Conservation (phyloP, 2,797 vertebrate species). For the Scleropages formosus region DNA sequence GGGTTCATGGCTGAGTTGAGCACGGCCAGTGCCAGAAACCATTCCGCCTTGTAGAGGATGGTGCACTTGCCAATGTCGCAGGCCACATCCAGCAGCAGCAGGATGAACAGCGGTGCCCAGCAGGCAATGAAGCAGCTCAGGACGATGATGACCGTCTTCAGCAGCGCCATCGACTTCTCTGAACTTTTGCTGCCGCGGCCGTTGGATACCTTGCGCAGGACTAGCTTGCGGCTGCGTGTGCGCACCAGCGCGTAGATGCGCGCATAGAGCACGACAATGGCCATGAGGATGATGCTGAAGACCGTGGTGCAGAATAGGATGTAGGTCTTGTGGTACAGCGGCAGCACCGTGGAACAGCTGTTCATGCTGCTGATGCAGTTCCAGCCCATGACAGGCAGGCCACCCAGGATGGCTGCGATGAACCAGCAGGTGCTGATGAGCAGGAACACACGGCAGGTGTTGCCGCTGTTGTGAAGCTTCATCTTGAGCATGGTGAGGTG, state of each 20-base stretch:
- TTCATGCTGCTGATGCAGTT: constrained; percentile 81
- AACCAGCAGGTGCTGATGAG: constrained; percentile 94
- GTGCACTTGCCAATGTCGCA: constrained; percentile 79
- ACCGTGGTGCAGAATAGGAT: constrained; percentile 96
- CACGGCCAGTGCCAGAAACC: constrained; percentile 91
- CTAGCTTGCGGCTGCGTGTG: constrained; percentile 85
- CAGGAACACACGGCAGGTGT: constrained; percentile 88
- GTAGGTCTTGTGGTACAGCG: constrained; percentile 97
- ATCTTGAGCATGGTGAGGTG: constrained; percentile 98
- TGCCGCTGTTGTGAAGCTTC: constrained; percentile 90
- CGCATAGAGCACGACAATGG: constrained; percentile 91
- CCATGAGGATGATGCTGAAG: constrained; percentile 86
- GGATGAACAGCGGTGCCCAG: constrained; percentile 93
- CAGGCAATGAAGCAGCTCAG: constrained; percentile 94
- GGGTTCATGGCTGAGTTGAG: constrained; percentile 97
- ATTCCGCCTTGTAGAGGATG: constrained; percentile 89
- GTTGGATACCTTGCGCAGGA: constrained; percentile 86
- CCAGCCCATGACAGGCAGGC: constrained; percentile 92
- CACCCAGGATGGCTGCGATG: constrained; percentile 82
- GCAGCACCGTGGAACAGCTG: constrained; percentile 88
- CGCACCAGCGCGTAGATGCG: constrained; percentile 90
- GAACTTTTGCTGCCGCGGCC: constrained; percentile 83
- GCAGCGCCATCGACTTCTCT: constrained; percentile 90
- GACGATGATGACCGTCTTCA: constrained; percentile 96
- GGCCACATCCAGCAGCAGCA: constrained; percentile 89